phyloP scores from a whole-genome alignment of 2,113 vertebrate genomes.

The Leucoraja erinaceus region DNA sequence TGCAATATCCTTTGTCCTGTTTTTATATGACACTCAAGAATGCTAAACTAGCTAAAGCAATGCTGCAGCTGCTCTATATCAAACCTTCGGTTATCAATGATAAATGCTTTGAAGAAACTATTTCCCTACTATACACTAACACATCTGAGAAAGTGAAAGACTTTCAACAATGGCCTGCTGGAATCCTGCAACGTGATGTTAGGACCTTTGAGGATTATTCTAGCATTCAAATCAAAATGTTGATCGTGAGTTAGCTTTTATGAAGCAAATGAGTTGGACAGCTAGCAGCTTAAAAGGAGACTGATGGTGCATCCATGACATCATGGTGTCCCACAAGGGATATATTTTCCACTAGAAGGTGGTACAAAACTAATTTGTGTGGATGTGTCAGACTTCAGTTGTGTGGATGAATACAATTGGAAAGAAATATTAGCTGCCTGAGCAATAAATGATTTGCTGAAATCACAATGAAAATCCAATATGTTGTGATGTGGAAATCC shows the following conservation, averaged over 20 bases:
- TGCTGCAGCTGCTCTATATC: background rate
- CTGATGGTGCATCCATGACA: background rate
- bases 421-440: background rate
- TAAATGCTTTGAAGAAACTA: background rate
- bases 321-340: background rate
- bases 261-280: background rate
- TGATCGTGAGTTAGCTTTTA: background rate
- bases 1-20: background rate
- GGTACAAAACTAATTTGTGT: background rate
- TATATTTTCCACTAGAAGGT: background rate
- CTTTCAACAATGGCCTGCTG: background rate
- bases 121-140: background rate
- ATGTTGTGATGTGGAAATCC: background rate
- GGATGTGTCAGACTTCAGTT: background rate
- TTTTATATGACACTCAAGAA: background rate
- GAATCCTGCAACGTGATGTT: background rate
- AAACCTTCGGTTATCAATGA: background rate
- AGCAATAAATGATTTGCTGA: background rate
- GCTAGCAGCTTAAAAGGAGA: background rate
- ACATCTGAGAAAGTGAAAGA: background rate
- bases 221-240: background rate
- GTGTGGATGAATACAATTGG: background rate
- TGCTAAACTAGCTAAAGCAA: background rate
- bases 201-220: background rate
- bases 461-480: background rate